phyloP scores from a whole-genome alignment of 2,113 vertebrate genomes.

The Artemisiospiza belli region DNA sequence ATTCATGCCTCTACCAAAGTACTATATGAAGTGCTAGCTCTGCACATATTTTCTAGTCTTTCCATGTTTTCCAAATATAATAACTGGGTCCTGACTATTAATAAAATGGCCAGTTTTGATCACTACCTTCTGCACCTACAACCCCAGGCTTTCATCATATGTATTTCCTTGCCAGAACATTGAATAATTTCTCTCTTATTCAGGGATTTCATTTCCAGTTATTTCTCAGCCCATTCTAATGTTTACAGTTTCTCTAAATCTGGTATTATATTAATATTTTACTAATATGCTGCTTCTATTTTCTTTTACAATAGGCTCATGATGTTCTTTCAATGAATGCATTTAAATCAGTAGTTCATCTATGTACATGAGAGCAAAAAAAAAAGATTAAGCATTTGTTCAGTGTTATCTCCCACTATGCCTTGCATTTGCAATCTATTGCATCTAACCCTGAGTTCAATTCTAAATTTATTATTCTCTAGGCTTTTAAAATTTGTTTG shows the following conservation, averaged over 20 bases:
- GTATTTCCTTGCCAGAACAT: background rate
- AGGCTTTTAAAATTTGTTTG: slow-evolving; percentile 3
- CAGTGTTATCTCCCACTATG: background rate
- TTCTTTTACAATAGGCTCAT: background rate
- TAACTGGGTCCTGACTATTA: background rate
- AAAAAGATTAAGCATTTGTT: background rate
- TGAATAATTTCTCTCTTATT: background rate
- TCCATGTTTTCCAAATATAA: background rate
- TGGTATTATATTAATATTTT: background rate
- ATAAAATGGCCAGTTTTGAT: background rate
- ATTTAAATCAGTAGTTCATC: background rate
- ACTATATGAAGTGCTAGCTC: background rate
- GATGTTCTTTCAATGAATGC: background rate
- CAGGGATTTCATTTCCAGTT: background rate
- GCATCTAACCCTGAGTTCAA: slow-evolving; percentile 7
- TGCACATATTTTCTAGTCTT: background rate
- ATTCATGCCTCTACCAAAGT: background rate
- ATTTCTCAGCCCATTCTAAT: background rate
- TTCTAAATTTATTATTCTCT: background rate
- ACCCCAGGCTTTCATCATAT: background rate
- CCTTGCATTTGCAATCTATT: background rate
- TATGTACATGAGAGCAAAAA: background rate
- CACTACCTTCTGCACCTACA: background rate
- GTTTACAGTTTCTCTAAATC: background rate
- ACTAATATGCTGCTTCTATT: background rate